Evolutionary conservation across 2,113 vertebrate genomes (phyloP), one percentile per base, ranked within the genome.

Genomic region (Corythoichthys haematopterus): DNA sequence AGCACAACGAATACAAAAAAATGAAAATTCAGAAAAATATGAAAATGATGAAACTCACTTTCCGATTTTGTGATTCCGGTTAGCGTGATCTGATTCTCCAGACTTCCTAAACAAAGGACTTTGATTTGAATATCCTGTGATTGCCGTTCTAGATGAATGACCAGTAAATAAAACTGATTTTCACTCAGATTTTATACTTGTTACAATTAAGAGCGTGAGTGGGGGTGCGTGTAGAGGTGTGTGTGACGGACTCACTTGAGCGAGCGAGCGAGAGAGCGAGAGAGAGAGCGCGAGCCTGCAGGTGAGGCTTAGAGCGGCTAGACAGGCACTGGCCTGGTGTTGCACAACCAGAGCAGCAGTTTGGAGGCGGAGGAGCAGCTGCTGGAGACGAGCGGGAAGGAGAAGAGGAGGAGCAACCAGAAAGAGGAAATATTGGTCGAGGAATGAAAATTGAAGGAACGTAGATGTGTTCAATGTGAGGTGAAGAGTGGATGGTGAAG

Each of bases 291-390:
- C 36, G n/a, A 72, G 61, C 52, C 38, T 60, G 70, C 66, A 84
- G 70, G 84, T 80, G 80, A 56, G 55, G 55, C 33, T 57, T 36
- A 90, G 89, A 87, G 87, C 84, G 81, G 81, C 88, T 95, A 98
- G 78, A 97, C 94, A 90, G 95, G 93, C 91, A 94, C 94, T 80
- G 95, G 94, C 89, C 94, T 95, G 86, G 90, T 93, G 89, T 91
- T 94, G 95, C 95, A 96, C 93, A 98, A 94, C 92, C 94, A 93
- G 91, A 97, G 93, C 81, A 96, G 88, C 86, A 98, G 92, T 88
- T 95, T 94, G 93, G 93, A 95, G 91, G 93, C 86, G 94, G 94
- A 93, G 86, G 93, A 94, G 90, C 93, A 95, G 93, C 93, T 93
- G 83, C 94, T 97, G 88, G 86, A 86, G 83, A 88, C 79, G 71